Evolutionary conservation across 2,113 vertebrate genomes (phyloP).

Genomic region (Dasyprocta punctata): DNA sequence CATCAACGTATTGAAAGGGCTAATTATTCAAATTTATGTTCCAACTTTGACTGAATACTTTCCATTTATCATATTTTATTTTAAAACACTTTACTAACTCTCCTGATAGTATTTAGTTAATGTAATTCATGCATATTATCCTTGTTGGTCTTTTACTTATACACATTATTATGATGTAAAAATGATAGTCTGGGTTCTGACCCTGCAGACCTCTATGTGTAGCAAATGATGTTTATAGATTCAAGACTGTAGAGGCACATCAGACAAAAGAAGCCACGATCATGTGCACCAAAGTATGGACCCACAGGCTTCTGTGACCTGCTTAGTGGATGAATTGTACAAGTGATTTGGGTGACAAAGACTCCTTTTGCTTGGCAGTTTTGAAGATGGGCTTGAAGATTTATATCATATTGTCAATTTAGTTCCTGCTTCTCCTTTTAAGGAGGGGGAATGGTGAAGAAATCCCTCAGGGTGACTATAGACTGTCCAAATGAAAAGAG

Average conservation of each 20-base stretch:
- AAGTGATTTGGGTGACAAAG: slow-evolving; percentile 3
- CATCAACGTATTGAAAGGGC: neutral
- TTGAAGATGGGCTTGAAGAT: neutral
- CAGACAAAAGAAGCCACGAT: neutral
- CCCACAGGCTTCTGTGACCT: neutral
- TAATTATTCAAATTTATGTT: slow-evolving; percentile 55
- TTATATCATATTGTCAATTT: neutral
- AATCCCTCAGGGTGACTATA: neutral
- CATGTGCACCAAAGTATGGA: neutral
- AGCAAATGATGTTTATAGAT: neutral
- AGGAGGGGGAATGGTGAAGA: neutral
- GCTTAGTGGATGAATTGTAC: neutral
- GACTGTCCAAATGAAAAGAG: neutral
- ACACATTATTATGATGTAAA: neutral
- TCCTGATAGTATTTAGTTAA: neutral
- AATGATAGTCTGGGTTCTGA: neutral
- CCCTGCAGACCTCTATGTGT: neutral
- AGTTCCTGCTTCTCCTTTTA: neutral
- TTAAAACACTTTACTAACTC: slow-evolving; percentile 40
- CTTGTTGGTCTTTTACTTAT: neutral
- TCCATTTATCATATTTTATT: slow-evolving; percentile 24
- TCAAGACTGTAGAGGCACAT: neutral
- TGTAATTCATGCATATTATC: neutral
- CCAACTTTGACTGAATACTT: neutral
- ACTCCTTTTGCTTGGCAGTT: neutral